Evolutionary conservation across 2,797 vertebrate genomes (phyloP).

Genomic region (Thripadectes ignobilis): DNA sequence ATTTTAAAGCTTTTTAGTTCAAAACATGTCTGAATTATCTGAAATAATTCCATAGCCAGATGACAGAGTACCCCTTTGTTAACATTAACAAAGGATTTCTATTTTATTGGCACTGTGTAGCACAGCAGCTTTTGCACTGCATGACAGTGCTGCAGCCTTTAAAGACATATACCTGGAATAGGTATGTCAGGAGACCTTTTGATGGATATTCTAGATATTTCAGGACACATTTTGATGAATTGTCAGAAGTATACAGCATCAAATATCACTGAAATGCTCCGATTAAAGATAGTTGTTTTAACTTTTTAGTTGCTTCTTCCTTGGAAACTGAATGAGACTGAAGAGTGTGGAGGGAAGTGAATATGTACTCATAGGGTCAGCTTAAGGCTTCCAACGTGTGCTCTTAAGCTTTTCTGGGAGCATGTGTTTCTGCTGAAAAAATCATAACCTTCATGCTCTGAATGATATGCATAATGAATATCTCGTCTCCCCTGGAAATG

Average conservation of each 20-base stretch:
- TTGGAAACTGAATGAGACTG: background rate
- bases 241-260: background rate
- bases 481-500: background rate
- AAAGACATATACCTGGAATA: background rate
- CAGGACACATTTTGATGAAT: background rate
- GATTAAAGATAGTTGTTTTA: background rate
- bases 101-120: background rate
- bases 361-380: background rate
- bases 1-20: background rate
- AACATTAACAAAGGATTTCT: background rate
- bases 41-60: background rate
- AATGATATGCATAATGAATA: background rate
- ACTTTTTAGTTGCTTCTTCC: background rate
- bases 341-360: background rate
- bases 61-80: background rate
- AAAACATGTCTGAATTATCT: background rate
- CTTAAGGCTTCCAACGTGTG: background rate
- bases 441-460: background rate
- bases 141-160: rapidly evolving
- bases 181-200: background rate
- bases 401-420: background rate
- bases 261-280: background rate
- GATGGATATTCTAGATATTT: background rate
- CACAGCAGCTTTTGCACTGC: background rate
- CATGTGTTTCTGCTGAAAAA: background rate